phyloP scores from a whole-genome alignment of 2,888 invertebrate genomes.

The Drosophila phalerata region DNA sequence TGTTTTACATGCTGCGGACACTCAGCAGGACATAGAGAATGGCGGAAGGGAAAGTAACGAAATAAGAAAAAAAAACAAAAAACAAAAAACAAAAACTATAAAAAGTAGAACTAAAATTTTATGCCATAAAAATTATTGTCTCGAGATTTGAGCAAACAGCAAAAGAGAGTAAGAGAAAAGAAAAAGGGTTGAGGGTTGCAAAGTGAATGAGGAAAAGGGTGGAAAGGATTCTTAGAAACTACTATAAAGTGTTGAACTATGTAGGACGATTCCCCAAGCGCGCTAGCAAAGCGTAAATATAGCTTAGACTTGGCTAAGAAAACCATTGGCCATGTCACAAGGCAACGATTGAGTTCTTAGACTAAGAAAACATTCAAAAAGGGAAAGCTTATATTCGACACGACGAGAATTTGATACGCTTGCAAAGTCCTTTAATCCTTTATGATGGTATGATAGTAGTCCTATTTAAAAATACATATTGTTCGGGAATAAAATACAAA shows the following conservation, averaged over 20 bases:
- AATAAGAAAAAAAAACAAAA: constrained; percentile 2
- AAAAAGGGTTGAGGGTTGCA: constrained; percentile 16
- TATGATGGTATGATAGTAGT: too few species aligned
- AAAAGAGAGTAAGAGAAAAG: background rate
- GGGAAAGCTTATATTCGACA: background rate
- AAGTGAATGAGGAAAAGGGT: background rate
- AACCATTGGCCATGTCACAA: constrained; percentile 26
- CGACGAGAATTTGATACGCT: background rate
- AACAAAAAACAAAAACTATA: constrained; percentile 40
- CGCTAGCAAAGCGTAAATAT: constrained; percentile 7
- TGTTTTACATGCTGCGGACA: constrained; percentile 56
- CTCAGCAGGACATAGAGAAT: background rate
- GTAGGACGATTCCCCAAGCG: background rate
- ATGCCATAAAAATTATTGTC: constrained; percentile 80
- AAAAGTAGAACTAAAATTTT: constrained; percentile 71
- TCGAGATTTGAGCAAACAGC: constrained; percentile 63
- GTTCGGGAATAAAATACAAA: too few species aligned
- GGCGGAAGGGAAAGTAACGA: background rate
- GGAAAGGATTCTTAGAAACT: constrained; percentile 29
- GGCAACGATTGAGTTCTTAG: constrained; percentile 20
- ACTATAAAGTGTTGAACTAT: constrained; percentile 34
- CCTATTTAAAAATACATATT: too few species aligned
- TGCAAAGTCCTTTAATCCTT: background rate
- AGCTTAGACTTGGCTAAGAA: constrained; percentile 1
- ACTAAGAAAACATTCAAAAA: background rate